Evolutionary conservation across 2,888 invertebrate species (phyloP).

Genomic region (Corythucha ciliata): DNA sequence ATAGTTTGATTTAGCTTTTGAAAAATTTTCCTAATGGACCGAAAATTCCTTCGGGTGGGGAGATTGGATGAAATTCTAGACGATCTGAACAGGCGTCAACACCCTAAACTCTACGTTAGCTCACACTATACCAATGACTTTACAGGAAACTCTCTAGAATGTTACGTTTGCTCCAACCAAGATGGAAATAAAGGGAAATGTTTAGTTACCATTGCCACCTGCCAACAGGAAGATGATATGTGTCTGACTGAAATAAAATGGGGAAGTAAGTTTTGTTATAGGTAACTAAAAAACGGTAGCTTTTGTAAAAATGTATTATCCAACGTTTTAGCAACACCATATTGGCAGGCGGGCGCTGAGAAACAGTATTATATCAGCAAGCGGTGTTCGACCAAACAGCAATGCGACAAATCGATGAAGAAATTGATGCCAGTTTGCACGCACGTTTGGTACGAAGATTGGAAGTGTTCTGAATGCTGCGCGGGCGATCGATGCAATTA

Average conservation of each 20-base stretch:
- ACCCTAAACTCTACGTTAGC: not conserved
- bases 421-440: constrained; percentile 70
- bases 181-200: constrained; percentile 89
- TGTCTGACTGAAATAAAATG: constrained; percentile 84
- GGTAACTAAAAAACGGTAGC: not conserved
- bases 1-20: too few species aligned
- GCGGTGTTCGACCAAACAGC: constrained; percentile 69
- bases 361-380: constrained; percentile 92
- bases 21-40: too few species aligned
- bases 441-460: constrained; percentile 91
- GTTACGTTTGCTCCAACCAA: constrained; percentile 90
- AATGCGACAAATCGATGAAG: constrained; percentile 63
- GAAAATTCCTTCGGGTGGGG: too few species aligned
- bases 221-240: constrained; percentile 75
- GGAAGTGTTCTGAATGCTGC: constrained; percentile 94
- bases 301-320: too few species aligned
- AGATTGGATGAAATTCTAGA: too few species aligned
- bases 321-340: constrained; percentile 66
- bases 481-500: constrained; percentile 93
- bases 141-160: constrained; percentile 66
- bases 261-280: constrained; percentile 64
- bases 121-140: constrained; percentile 35
- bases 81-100: too few species aligned
- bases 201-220: constrained; percentile 79
- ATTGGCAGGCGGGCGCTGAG: constrained; percentile 85